Evolutionary conservation across 1,140 invertebrate species (phyloP), one percentile per base, ranked within the genome.

Genomic region (Halyomorpha halys): DNA sequence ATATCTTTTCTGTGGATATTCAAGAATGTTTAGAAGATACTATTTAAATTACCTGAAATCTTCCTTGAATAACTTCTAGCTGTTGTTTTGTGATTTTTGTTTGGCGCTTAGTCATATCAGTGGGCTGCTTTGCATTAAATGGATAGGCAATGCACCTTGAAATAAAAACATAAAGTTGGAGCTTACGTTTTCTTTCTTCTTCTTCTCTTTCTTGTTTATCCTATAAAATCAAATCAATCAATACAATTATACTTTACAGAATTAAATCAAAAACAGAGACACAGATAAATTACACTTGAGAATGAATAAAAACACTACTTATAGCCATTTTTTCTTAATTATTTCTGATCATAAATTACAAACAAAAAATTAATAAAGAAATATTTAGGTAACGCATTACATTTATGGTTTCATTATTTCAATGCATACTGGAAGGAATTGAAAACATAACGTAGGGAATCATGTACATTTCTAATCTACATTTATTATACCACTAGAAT

Each of bases 61-160:
- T 83, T 71, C 91, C 89, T 75, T 91, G 91, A 68, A 98, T 94
- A 53, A 90, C 89, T 73, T 98, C 94, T 62, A 99, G 78, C 78
- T 98, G 95, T 75, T 95, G 89, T 75, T 95, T 93, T 30, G 90
- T 95, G 61, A 99, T 89, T 82, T 98, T 98, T 59, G 86, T 86
- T 72, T 93, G 90, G 62, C 93, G 78, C 72, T 87, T 81, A 16
- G 90, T 94, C 93, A 98, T 94, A 75, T 99, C 96, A 19, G 92
- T 97, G 0, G 95, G 94, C 76, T 99, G 96, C 78, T 99, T 99
- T 6, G 94, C 94, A 78, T 99, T 99, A 78, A 99, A 99, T 9
- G 96, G 96, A 81, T 99, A 99, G 3, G 97, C 93, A 72, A 98
- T 87, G 77, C 96, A 98, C 75, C 97, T 82, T 68, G 94, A 94